A percentile compares a stretch with the other conserved stretches of the same genome.
phyloP scores from a whole-genome alignment of 2,797 vertebrate genomes.

The Tarsius wallacei region DNA sequence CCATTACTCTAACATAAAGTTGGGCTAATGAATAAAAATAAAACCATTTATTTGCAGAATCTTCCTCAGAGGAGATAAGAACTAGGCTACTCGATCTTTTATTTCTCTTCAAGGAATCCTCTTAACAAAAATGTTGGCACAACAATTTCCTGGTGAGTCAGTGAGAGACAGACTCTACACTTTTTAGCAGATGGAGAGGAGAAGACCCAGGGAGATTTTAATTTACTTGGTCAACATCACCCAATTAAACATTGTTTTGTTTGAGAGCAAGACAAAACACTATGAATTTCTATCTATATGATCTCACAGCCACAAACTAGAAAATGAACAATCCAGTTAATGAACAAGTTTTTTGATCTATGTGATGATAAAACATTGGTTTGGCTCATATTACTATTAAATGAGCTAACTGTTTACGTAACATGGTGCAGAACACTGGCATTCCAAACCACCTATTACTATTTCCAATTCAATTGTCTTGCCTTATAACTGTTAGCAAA shows the following conservation, averaged over 20 bases:
- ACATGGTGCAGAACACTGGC: conserved; percentile 55
- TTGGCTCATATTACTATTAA: conserved; percentile 73
- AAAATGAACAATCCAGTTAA: conserved; percentile 70
- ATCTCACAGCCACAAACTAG: conserved; percentile 21
- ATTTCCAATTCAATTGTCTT: conserved; percentile 70
- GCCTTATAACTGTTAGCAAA: conserved; percentile 65
- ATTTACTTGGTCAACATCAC: conserved; percentile 76
- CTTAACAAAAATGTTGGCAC: conserved; percentile 21
- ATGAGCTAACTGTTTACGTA: conserved; percentile 81
- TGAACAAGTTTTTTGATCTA: conserved; percentile 41
- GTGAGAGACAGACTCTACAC: background rate
- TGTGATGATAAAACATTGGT: conserved; percentile 69
- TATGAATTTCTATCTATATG: conserved; percentile 50
- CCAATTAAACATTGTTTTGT: conserved; percentile 64
- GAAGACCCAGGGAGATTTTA: conserved; percentile 64
- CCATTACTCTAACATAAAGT: background rate
- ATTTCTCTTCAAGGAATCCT: conserved; percentile 36
- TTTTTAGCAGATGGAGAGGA: conserved; percentile 56
- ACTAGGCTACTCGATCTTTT: conserved; percentile 7
- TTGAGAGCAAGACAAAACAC: conserved; percentile 36
- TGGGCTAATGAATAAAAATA: background rate
- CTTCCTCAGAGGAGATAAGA: conserved; percentile 22
- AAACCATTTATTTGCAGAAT: background rate
- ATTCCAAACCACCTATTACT: conserved; percentile 65
- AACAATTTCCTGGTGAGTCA: conserved; percentile 50